Evolutionary conservation across 2,113 vertebrate genomes (phyloP).

Genomic region (Odocoileus virginianus): DNA sequence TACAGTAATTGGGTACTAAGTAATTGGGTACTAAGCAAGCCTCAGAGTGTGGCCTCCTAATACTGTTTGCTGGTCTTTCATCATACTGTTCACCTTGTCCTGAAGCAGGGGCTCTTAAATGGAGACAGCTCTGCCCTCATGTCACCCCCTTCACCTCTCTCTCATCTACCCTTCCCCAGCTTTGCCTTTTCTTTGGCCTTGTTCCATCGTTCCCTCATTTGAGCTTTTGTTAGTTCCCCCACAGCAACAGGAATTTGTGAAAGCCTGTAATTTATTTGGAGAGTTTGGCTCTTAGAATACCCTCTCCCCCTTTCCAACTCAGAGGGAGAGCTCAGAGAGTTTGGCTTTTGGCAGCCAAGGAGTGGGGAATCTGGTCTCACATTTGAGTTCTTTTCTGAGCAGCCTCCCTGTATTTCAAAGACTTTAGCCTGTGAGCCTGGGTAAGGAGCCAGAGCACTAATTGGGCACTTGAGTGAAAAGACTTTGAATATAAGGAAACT

Average conservation of each 20-base stretch:
- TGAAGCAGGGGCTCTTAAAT: conserved; percentile 51
- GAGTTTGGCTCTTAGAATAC: conserved; percentile 53
- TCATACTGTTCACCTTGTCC: conserved; percentile 68
- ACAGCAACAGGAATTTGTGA: conserved; percentile 62
- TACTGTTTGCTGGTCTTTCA: conserved; percentile 73
- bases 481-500: conserved; percentile 42
- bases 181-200: neutral
- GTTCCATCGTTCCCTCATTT: conserved; percentile 36
- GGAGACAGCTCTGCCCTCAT: neutral
- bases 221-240: conserved; percentile 26
- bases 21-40: neutral
- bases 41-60: conserved; percentile 62
- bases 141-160: neutral
- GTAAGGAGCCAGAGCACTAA: conserved; percentile 48
- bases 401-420: conserved; percentile 54
- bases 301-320: conserved; percentile 20
- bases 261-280: conserved; percentile 73
- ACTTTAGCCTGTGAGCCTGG: conserved; percentile 21
- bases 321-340: neutral
- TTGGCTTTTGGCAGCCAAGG: conserved; percentile 50
- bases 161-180: neutral
- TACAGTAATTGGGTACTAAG: conserved; percentile 49
- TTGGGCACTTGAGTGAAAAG: conserved; percentile 57
- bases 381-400: conserved; percentile 62
- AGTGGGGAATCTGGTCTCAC: conserved; percentile 58